A percentile compares a stretch with the other conserved stretches of the same genome.
These are phyloP conservation scores for Eupithecia pulchellata DNA, from an alignment of 2,888 invertebrate genomes.

Conservation along the genomic window DNA sequence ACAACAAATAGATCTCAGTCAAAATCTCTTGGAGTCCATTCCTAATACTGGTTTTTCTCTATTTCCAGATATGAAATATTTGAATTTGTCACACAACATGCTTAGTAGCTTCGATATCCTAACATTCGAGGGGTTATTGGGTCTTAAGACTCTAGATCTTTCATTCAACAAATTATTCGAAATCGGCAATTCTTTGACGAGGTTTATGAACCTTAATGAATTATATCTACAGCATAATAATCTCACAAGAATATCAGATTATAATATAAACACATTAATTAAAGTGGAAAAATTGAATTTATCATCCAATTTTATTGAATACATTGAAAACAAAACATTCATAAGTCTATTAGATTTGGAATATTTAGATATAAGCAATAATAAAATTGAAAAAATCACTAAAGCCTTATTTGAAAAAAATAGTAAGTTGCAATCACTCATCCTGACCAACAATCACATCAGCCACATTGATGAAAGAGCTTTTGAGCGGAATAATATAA, in stretches of 20 bases:
- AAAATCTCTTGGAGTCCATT: slow-evolving; percentile 20
- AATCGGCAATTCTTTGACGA: slow-evolving; percentile 30
- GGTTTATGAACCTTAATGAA: slow-evolving; percentile 27
- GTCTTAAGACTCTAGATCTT: slow-evolving; percentile 26
- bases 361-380: slow-evolving; percentile 37
- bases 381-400: slow-evolving; percentile 27
- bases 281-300: slow-evolving; percentile 23
- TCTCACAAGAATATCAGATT: slow-evolving; percentile 18
- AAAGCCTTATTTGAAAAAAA: slow-evolving; percentile 28
- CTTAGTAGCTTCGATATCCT: slow-evolving; percentile 32
- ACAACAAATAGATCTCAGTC: slow-evolving; percentile 25
- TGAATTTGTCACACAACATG: slow-evolving; percentile 34
- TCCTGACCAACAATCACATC: slow-evolving; percentile 33
- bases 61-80: slow-evolving; percentile 23
- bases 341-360: slow-evolving; percentile 19
- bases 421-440: slow-evolving; percentile 28
- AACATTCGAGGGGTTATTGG: slow-evolving; percentile 32
- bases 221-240: slow-evolving; percentile 33
- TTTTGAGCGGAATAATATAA: slow-evolving; percentile 31
- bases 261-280: slow-evolving; percentile 25
- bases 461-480: slow-evolving; percentile 31
- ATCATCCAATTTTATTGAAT: slow-evolving; percentile 29
- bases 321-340: slow-evolving; percentile 28
- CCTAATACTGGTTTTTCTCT: slow-evolving; percentile 27
- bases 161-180: slow-evolving; percentile 28